These are phyloP conservation scores for Drosophila setosimentum DNA, from an alignment of 2,888 invertebrate species.

Conservation along the genomic window DNA sequence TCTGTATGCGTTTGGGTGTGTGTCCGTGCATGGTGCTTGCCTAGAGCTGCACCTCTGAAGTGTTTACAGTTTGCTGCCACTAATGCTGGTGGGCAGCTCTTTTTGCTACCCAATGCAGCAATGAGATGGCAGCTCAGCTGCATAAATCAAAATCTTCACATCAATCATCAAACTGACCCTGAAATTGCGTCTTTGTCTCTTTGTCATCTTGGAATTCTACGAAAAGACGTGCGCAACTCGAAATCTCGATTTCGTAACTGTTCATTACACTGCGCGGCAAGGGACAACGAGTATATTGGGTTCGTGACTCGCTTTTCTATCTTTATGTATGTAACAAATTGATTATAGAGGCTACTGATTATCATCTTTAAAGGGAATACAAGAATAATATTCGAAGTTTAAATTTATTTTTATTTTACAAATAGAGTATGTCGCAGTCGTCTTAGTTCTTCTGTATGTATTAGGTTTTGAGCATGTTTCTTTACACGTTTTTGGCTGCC, in stretches of 20 bases:
- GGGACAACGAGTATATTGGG: background rate
- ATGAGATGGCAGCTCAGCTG: conserved; percentile 45
- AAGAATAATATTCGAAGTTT: background rate
- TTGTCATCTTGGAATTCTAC: conserved; percentile 52
- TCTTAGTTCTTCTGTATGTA: conserved; percentile 5
- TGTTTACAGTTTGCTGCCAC: conserved; percentile 16
- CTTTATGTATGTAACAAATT: background rate
- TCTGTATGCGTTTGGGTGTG: conserved; percentile 14
- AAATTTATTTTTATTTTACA: background rate
- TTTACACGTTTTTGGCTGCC: conserved; percentile 43
- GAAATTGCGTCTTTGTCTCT: conserved; percentile 54
- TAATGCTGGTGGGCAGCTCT: conserved; percentile 34
- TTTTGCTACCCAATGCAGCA: conserved; percentile 19
- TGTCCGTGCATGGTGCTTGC: conserved; percentile 23
- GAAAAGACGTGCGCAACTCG: conserved; percentile 21
- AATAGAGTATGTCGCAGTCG: conserved; percentile 12
- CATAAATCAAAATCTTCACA: conserved; percentile 67
- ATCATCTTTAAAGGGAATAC: background rate
- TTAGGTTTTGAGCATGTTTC: conserved; percentile 34
- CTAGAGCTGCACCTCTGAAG: conserved; percentile 53
- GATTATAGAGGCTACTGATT: background rate
- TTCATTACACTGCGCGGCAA: conserved; percentile 32
- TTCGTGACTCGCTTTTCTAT: background rate
- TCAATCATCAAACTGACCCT: conserved; percentile 71
- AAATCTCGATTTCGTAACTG: conserved; percentile 73